phyloP scores from a whole-genome alignment of 2,888 invertebrate species.

The Lasius fuliginosus region DNA sequence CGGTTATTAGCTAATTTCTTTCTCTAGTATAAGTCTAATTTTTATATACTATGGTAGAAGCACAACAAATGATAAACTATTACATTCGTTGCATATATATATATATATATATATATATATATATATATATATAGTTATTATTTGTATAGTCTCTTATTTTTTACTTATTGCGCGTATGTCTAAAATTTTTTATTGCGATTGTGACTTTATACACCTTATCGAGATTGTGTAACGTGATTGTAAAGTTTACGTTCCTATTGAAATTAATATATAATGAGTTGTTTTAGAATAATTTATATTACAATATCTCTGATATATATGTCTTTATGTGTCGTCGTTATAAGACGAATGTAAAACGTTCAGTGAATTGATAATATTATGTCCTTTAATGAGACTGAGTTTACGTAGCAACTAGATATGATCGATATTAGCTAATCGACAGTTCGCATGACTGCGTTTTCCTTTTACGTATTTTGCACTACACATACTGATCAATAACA shows the following conservation, averaged over 20 bases:
- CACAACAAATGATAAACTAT: neutral
- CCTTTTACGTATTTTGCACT: slow-evolving; percentile 24
- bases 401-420: slow-evolving; percentile 39
- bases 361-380: slow-evolving; percentile 10
- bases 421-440: slow-evolving; percentile 47
- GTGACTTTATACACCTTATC: slow-evolving; percentile 10
- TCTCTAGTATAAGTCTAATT: slow-evolving; percentile 43
- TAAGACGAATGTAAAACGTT: slow-evolving; percentile 21
- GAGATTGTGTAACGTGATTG: neutral
- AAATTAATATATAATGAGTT: neutral
- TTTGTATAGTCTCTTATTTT: neutral
- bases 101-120: too few relatives aligned
- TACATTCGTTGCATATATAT: neutral
- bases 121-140: neutral
- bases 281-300: slow-evolving; percentile 24
- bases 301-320: neutral
- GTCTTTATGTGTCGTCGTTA: neutral
- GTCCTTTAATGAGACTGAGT: slow-evolving; percentile 19
- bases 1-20: slow-evolving; percentile 27
- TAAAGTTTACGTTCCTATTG: slow-evolving; percentile 3
- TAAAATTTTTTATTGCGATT: slow-evolving; percentile 12
- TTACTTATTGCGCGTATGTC: slow-evolving; percentile 4
- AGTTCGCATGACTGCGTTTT: slow-evolving; percentile 61
- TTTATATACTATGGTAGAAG: neutral
- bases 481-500: slow-evolving; percentile 8